Evolutionary conservation across 1,140 invertebrate species (phyloP), one percentile per base, ranked within the genome.

Genomic region (Drosophila albomicans): DNA sequence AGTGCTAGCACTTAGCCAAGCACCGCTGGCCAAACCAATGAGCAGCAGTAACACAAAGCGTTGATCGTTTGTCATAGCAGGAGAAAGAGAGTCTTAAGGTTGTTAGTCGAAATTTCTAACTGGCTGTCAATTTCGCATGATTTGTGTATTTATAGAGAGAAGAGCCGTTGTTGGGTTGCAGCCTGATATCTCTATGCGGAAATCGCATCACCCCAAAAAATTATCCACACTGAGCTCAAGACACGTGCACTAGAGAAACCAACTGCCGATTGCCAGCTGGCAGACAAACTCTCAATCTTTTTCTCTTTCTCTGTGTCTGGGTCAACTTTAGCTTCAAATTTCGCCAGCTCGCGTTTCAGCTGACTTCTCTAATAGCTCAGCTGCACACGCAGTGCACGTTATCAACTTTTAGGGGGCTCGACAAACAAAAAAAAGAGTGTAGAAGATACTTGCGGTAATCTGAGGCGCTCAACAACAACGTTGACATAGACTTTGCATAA

Each of bases 111-210:
- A 75, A 13, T 59, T 20, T 75, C 67, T 71, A 71, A 75, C 73
- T 71, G 73, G 20, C 52, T 51, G 54, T 11, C 35, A 46, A 38
- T 35, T 3, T 6, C 20, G 15, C 5, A 16, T 13, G 45, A 35
- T 59, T 63, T 35, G 15, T n/a, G 59, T 35, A 71, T 75, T 71
- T 75, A 75, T 75, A 75, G 1, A 10, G 35, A 32, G 20, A 5
- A 32, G 7, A 32, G 15, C 8, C 11, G 8, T 30, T 7, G 11
- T 8, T 16, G 30, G 8, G 15, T 20, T 1, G 10, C 6, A 20
- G 35, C 30, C 49, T 57, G 7, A n/a, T 64, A 75, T 71, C 67
- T 75, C 41, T 38, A 65, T 65, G 61, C 68, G 73, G 73, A 71
- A 75, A 59, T 74, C 71, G 35, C 13, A 35, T 5, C 5, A 52